phyloP scores from a whole-genome alignment of 2,113 vertebrate species.

The Poeciliopsis retropinna region DNA sequence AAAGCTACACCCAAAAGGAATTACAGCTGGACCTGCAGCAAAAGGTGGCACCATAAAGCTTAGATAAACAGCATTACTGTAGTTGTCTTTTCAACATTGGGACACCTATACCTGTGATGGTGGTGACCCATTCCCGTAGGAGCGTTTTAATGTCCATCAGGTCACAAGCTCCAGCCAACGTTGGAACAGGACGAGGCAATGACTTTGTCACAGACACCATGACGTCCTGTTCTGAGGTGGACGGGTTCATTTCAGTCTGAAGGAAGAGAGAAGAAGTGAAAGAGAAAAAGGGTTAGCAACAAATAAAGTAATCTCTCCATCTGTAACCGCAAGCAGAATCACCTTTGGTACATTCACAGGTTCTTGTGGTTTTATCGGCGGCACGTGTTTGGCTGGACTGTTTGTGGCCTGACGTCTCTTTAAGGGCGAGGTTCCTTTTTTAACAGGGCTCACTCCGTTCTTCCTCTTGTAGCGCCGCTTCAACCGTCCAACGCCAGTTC shows the following conservation, averaged over 20 bases:
- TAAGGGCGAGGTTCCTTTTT: slow-evolving; percentile 86
- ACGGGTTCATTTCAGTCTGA: slow-evolving; percentile 83
- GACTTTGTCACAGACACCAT: slow-evolving; percentile 50
- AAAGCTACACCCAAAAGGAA: neutral
- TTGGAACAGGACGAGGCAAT: slow-evolving; percentile 79
- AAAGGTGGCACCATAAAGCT: neutral
- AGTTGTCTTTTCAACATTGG: too few species aligned
- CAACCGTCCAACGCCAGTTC: slow-evolving; percentile 68
- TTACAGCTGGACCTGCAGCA: neutral
- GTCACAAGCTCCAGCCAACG: slow-evolving; percentile 92
- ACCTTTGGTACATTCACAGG: slow-evolving; percentile 78
- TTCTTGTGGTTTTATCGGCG: slow-evolving; percentile 81
- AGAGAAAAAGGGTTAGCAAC: neutral
- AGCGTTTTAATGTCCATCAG: slow-evolving; percentile 90
- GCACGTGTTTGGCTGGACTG: slow-evolving; percentile 85
- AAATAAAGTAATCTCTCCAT: neutral
- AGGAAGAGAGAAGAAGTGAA: neutral
- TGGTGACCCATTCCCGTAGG: slow-evolving; percentile 95
- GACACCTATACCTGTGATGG: slow-evolving; percentile 80
- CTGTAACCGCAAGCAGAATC: slow-evolving; percentile 18
- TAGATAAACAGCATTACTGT: neutral
- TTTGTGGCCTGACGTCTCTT: slow-evolving; percentile 80
- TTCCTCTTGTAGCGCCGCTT: slow-evolving; percentile 90
- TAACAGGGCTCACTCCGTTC: slow-evolving; percentile 80
- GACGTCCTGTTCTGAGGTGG: slow-evolving; percentile 64